Evolutionary conservation across 2,113 vertebrate species (phyloP), one percentile per base, ranked within the genome.

Genomic region (Malurus cyaneus): DNA sequence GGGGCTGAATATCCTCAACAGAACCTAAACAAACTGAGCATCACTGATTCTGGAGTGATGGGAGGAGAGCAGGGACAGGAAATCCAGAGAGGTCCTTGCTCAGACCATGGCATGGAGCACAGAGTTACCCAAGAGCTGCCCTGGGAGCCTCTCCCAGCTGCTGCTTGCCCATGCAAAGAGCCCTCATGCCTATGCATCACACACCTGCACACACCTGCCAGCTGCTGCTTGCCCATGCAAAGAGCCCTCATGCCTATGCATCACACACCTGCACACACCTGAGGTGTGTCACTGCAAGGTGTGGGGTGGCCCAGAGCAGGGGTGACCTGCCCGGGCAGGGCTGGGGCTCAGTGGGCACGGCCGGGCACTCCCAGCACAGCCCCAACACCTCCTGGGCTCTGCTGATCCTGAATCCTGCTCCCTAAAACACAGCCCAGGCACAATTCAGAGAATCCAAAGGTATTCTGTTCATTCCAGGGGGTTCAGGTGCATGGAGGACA

Each of bases 21-120:
- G 42, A 76, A 86, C 9, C 4, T 0, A 70, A 65, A 11, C 1
- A 12, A 74, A 62, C 7, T 7, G 36, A 88, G 18, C 31, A 54
- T 8, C 52, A 3, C 39, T 1, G 17, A 71, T 31, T 2, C 8
- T 16, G 31, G 12, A 1, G 4, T 1, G 1, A 31, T 2, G 6
- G 42, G 13, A 57, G 34, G 21, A 82, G 6, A 73, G 12, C 31
- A n/a, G 7, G 24, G 64, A 10, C 32, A 61, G 44, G 8, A 11
- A 44, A 65, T 19, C 13, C 25, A 36, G 26, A 26, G 14, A 36
- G 42, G 52, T 71, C 16, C 39, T 39, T 39, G 39, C 39, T 39
- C 39, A 39, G 39, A 44, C 42, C 15, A 16, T 6, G 42, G 42
- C 42, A 44, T 7, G 42, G 72, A 73, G 24, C 32, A 8, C 66